These are phyloP conservation scores for Seriola aureovittata DNA, from an alignment of 2,113 vertebrate species.

Conservation along the genomic window DNA sequence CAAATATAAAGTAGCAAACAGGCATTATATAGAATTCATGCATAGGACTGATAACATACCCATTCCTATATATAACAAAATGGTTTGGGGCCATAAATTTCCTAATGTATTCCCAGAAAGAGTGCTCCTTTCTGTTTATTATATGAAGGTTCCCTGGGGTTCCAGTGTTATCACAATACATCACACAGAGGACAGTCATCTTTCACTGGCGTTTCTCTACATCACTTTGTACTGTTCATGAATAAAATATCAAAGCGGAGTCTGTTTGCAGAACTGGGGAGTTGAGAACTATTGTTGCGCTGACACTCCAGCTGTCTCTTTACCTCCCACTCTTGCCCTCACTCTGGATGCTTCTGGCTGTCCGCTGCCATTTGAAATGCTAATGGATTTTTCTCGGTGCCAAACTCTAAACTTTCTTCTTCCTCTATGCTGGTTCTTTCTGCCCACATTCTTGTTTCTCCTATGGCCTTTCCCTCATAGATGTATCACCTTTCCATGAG, in stretches of 20 bases:
- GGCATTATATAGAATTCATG: not conserved
- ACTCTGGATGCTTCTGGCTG: constrained; percentile 59
- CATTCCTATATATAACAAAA: not conserved
- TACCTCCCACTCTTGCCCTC: constrained; percentile 72
- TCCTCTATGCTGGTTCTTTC: constrained; percentile 19
- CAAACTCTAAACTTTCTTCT: constrained; percentile 46
- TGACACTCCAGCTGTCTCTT: constrained; percentile 64
- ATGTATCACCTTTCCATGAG: constrained; percentile 25
- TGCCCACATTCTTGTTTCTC: constrained; percentile 17
- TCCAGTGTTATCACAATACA: constrained; percentile 24
- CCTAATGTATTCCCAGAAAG: constrained; percentile 1
- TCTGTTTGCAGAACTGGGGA: constrained; percentile 50
- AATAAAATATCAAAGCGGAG: constrained; percentile 75
- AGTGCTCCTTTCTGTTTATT: constrained; percentile 21
- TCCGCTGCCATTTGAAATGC: constrained; percentile 73
- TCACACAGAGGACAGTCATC: constrained; percentile 31
- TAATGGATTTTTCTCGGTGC: constrained; percentile 61
- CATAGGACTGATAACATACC: not conserved
- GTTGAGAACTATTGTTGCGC: constrained; percentile 54
- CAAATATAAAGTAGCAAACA: not conserved
- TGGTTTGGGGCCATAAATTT: not conserved
- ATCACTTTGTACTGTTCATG: constrained; percentile 67
- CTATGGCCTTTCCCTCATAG: not conserved
- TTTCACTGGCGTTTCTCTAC: constrained; percentile 40
- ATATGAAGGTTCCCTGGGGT: constrained; percentile 12